These are phyloP conservation scores for Pseudochaenichthys georgianus DNA, from an alignment of 2,797 vertebrate species.

Conservation along the genomic window DNA sequence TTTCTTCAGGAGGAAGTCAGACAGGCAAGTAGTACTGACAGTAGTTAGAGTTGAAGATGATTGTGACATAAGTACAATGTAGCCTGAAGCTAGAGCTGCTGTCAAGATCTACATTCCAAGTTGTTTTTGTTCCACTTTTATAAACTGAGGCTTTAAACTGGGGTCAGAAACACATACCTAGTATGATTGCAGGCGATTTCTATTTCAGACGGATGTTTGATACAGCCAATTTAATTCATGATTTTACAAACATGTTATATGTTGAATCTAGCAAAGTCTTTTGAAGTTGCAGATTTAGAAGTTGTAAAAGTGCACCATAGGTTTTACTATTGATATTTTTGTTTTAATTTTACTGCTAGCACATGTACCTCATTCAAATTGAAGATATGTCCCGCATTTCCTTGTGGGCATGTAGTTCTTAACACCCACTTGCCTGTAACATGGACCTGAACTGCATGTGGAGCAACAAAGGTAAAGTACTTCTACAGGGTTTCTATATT, in stretches of 20 bases:
- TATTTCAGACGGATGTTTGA: background rate
- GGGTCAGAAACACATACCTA: background rate
- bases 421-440: background rate
- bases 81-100: constrained; percentile 34
- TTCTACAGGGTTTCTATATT: constrained; percentile 17
- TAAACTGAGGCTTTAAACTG: background rate
- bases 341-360: background rate
- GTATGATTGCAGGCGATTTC: background rate
- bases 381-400: background rate
- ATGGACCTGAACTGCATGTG: background rate
- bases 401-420: background rate
- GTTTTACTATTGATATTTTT: background rate
- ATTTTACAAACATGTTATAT: background rate
- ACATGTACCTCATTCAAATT: background rate
- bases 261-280: background rate
- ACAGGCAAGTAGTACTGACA: constrained; percentile 19
- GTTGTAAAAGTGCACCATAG: too few species aligned
- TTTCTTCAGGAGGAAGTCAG: constrained; percentile 13
- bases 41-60: constrained; percentile 16
- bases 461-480: constrained; percentile 6
- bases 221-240: background rate
- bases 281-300: too few species aligned
- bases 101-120: constrained; percentile 20
- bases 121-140: constrained; percentile 15
- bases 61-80: background rate